Conservation (phyloP, 2,113 vertebrate genomes). For the Pituophis catenifer region DNA sequence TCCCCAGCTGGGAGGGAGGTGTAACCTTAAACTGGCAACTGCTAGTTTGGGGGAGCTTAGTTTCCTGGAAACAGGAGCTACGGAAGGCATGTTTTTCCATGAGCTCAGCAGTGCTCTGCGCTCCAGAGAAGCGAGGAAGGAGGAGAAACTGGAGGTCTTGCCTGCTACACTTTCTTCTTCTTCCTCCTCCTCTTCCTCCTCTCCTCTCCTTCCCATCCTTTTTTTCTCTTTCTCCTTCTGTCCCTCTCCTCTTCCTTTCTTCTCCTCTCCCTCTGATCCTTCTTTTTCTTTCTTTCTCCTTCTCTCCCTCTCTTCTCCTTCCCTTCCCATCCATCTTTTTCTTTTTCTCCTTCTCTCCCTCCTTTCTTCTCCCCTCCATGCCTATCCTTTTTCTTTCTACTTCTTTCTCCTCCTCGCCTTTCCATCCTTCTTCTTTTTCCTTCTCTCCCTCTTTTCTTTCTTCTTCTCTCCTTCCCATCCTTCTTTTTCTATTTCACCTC, state of each 20-base stretch:
- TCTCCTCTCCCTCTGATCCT: neutral
- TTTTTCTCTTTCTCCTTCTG: too few species aligned
- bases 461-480: neutral
- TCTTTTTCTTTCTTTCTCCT: neutral
- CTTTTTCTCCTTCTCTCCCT: neutral
- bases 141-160: neutral
- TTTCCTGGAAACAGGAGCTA: constrained; percentile 42
- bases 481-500: neutral
- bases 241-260: too few species aligned
- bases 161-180: neutral
- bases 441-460: neutral
- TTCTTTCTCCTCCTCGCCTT: too few species aligned
- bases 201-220: too few species aligned
- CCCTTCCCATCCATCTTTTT: neutral
- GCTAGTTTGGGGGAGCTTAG: constrained; percentile 40
- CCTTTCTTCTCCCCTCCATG: neutral
- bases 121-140: neutral
- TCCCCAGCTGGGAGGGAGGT: constrained; percentile 33
- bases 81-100: neutral
- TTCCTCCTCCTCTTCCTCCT: too few species aligned
- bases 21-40: constrained; percentile 61
- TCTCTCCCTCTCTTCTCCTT: neutral
- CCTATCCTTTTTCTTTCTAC: neutral
- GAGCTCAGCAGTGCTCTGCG: constrained; percentile 44
- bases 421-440: too few species aligned